Evolutionary conservation across 2,113 vertebrate species (phyloP).

Genomic region (Parus major): DNA sequence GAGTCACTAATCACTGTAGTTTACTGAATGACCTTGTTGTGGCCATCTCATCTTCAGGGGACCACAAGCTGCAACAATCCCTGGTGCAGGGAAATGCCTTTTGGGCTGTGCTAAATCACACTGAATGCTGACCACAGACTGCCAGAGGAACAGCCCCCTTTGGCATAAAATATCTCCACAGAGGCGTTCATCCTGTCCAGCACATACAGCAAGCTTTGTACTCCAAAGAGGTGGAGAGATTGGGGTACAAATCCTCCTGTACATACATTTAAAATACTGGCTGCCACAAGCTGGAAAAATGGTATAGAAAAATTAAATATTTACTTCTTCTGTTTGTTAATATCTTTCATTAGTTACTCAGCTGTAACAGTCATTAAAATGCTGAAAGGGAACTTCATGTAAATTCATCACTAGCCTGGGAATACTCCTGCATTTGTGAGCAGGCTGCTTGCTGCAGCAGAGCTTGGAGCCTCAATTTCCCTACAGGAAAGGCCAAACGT

Average conservation of each 20-base stretch:
- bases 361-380: constrained; percentile 73
- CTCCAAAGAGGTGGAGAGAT: background rate
- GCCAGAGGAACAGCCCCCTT: background rate
- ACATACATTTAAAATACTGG: background rate
- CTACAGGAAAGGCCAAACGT: constrained; percentile 78
- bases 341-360: constrained; percentile 73
- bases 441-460: constrained; percentile 49
- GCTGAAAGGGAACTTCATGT: constrained; percentile 74
- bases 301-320: constrained; percentile 75
- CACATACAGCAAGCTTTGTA: background rate
- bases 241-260: background rate
- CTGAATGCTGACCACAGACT: background rate
- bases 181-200: background rate
- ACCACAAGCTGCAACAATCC: background rate
- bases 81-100: background rate
- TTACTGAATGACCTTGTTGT: constrained; percentile 49
- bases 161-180: background rate
- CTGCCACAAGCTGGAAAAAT: constrained; percentile 46
- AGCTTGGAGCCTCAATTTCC: constrained; percentile 69
- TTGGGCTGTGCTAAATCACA: background rate
- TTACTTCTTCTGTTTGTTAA: constrained; percentile 77
- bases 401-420: constrained; percentile 77
- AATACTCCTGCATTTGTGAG: constrained; percentile 65
- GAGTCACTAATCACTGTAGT: constrained; percentile 60
- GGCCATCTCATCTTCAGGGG: constrained; percentile 29